Conservation (phyloP, 2,888 invertebrate species). For the Emesis russula region DNA sequence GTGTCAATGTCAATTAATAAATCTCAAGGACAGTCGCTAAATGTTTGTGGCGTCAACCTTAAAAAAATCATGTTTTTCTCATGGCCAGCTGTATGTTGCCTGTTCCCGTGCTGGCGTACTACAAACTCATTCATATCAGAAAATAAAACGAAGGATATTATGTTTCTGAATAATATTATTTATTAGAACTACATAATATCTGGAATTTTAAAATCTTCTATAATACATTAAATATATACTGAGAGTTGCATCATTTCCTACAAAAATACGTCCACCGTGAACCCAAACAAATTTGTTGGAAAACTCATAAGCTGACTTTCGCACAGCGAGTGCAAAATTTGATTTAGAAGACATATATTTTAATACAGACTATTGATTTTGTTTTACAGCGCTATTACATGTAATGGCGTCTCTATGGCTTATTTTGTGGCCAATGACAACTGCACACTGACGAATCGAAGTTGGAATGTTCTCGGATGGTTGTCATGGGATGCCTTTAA, state of each 20-base stretch:
- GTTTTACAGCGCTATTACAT: not conserved
- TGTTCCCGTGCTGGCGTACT: too few relatives aligned
- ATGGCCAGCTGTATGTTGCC: too few relatives aligned
- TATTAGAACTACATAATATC: too few relatives aligned
- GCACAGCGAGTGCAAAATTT: not conserved
- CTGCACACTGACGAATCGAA: not conserved
- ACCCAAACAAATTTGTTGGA: not conserved
- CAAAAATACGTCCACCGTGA: not conserved
- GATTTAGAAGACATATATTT: not conserved
- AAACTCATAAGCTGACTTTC: not conserved
- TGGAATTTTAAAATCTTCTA: not conserved
- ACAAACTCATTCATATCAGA: too few relatives aligned
- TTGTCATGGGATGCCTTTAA: not conserved
- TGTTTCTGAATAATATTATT: too few relatives aligned
- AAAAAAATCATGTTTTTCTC: too few relatives aligned
- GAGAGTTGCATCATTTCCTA: not conserved
- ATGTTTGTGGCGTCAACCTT: too few relatives aligned
- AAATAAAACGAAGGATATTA: too few relatives aligned
- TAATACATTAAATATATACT: not conserved
- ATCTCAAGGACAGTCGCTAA: too few relatives aligned
- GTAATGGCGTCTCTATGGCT: not conserved
- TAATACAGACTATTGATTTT: constrained; percentile 14
- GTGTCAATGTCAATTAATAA: too few relatives aligned
- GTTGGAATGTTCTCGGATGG: not conserved
- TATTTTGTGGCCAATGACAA: not conserved